phyloP scores from a whole-genome alignment of 2,113 vertebrate species.

The Castor canadensis region DNA sequence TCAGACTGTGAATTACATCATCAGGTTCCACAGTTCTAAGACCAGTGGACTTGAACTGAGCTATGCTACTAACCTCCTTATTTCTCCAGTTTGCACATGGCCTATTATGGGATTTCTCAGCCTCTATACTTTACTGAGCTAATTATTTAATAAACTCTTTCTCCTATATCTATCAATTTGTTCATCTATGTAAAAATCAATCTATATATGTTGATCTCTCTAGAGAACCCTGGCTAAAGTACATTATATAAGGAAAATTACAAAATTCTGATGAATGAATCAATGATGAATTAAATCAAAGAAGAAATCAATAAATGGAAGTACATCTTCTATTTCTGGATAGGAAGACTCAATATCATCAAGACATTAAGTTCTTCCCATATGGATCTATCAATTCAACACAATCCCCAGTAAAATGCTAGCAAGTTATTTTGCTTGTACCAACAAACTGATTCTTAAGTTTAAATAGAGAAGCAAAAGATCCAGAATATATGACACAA shows the following conservation, averaged over 20 bases:
- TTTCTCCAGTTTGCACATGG: not conserved
- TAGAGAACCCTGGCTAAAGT: not conserved
- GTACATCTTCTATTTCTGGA: too few relatives aligned
- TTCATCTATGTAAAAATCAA: too few relatives aligned
- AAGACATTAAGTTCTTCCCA: not conserved
- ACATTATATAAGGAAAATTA: too few relatives aligned
- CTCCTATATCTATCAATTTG: not conserved
- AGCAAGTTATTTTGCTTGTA: not conserved
- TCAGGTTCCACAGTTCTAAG: not conserved
- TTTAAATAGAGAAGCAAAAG: not conserved
- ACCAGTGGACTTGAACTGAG: not conserved
- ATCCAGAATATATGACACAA: not conserved
- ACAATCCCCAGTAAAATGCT: not conserved
- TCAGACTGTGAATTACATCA: not conserved
- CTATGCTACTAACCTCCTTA: too few relatives aligned
- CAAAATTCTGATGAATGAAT: not conserved
- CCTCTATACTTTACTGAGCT: not conserved
- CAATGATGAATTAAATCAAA: too few relatives aligned
- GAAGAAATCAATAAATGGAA: too few relatives aligned
- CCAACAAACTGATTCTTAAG: not conserved
- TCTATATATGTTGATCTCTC: too few relatives aligned
- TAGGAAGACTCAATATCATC: not conserved
- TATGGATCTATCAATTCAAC: not conserved
- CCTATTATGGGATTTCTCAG: not conserved
- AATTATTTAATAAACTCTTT: not conserved